Base-by-base conservation (phyloP, 2,113 vertebrate genomes). In the Saguinus midas region DNA sequence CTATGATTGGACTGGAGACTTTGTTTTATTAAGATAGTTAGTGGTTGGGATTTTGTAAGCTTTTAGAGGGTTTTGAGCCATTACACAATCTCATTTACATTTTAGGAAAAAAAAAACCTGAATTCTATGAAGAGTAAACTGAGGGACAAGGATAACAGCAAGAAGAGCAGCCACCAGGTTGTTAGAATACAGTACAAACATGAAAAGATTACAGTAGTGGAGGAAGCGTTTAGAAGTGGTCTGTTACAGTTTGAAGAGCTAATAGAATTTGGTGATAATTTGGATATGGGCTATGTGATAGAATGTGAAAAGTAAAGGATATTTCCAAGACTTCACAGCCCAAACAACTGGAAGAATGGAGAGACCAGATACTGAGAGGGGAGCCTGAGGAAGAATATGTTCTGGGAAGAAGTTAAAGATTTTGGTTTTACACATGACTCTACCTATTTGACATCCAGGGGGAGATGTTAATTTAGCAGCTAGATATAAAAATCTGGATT, bases 21-120 rank as follows among this genome's bases (percentile, higher is more conserved):
- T 48, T 61, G 18, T 66, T 78, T 45, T 73, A 48, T 95, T 57
- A 75, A 37, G 9, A 32, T 64, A n/a, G 76, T 76, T 78, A 48
- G 50, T 79, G 37, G 64, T 79, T n/a, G n/a, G 37, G 70, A 43
- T 52, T 91, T 84, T 50, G 35, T 83, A 64, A 80, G 20, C 55
- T 68, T 10, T 18, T 84, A 25, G 48, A 96, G 40, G 25, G 35
- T 79, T 78, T 79, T 64, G 32, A 72, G 40, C 55, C 80, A 25
- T 57, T 81, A 48, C 1, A 48, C 32, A 79, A 57, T 75, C 45
- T 68, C 17, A 85, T 57, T 80, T 93, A 58, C 40, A 55, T 83
- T 93, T 87, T 96, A 75, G 32, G 50, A 93, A 72, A 92, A 90
- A 64, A 90, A 89, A 85, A 79, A 20, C 75, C n/a, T 52, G 14